These are phyloP conservation scores for Lophochroa leadbeateri DNA, from an alignment of 2,113 vertebrate species.

Conservation along the genomic window DNA sequence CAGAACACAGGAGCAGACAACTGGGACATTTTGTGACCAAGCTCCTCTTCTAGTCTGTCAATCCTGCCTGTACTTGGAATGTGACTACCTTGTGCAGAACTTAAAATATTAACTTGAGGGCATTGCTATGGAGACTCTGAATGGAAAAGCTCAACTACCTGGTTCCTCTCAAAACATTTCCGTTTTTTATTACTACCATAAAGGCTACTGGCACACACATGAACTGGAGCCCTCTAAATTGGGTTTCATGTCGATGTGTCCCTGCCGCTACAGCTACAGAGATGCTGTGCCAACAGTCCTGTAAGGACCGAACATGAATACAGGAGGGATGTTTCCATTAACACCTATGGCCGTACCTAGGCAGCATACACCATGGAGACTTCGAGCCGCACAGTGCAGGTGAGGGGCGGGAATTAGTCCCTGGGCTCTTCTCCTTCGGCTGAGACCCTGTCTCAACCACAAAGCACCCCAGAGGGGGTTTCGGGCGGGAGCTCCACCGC, in stretches of 20 bases:
- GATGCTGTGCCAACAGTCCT: neutral
- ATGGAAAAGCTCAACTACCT: neutral
- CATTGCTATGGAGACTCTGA: neutral
- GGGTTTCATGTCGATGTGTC: neutral
- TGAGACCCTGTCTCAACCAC: no score
- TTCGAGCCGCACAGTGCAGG: neutral
- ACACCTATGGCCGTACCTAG: neutral
- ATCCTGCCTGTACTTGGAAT: neutral
- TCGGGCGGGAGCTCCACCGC: neutral
- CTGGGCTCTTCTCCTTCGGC: neutral
- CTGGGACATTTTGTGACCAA: neutral
- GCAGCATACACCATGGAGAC: neutral
- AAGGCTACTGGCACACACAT: neutral
- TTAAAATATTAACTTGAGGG: slow-evolving; percentile 28
- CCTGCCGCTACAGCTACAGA: neutral
- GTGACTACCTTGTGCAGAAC: neutral
- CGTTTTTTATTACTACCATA: neutral
- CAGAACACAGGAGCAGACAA: neutral
- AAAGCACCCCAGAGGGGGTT: neutral
- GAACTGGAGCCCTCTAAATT: neutral
- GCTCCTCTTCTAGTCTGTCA: neutral
- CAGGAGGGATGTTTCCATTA: neutral
- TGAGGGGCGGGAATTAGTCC: neutral
- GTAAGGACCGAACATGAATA: neutral
- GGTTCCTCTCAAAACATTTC: neutral